Evolutionary conservation across 1,140 invertebrate species (phyloP), one percentile per base, ranked within the genome.

Genomic region (Musca vetustissima): DNA sequence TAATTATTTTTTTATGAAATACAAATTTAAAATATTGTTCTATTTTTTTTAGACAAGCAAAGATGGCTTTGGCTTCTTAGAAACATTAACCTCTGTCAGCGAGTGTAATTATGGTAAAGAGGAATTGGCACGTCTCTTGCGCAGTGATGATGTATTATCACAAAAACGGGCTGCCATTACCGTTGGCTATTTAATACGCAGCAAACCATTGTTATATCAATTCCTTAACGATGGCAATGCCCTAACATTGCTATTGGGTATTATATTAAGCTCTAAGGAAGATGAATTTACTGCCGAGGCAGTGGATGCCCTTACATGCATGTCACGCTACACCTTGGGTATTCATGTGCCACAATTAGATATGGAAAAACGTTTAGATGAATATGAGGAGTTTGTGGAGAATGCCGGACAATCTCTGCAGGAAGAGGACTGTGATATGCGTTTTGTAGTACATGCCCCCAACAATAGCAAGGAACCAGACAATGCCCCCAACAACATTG

Each of bases 101-200:
- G 80, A 82, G 70, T 78, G 76, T 0, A 81, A 82, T 59, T 83
- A 83, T 57, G 81, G 81, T 52, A 78, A 78, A 55, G 80, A 77
- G 48, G 79, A 83, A 68, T 55, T 83, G 17, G 76, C 77, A 0
- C 74, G 79, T 17, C 69, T 81, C 1, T 53, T 83, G 24, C 78
- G 75, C 11, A 74, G 73, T 53, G 77, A 75, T 24, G 81, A 82
- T 69, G 24, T 71, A 0, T 69, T 70, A 65, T 71, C 78, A 3
- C 79, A 83, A n/a, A 76, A 75, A 61, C 73, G 79, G 11, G 76
- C 79, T 13, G 79, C 81, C 15, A 82, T 82, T 13, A 75, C 78
- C 7, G 74, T 81, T 21, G 76, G 76, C 4, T 79, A 79, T 50
- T 79, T 81, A 14, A 78, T 81, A 17, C 81, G 75, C 17, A 81